Evolutionary conservation across 1,140 invertebrate genomes (phyloP).

Genomic region (Leptopilina boulardi): DNA sequence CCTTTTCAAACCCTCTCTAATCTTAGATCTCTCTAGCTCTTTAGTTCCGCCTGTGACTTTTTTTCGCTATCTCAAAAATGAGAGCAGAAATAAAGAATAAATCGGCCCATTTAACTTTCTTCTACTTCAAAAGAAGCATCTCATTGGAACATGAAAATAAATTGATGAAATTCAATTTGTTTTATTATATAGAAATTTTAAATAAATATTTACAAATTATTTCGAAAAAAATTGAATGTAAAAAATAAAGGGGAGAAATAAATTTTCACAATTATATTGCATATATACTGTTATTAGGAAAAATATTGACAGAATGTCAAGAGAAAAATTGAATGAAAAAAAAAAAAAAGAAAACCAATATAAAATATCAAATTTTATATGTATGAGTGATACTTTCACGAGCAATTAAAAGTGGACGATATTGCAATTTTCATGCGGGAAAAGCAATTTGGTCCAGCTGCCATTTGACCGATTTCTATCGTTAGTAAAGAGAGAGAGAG

Average conservation of each 20-base stretch:
- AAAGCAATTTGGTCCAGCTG: background rate
- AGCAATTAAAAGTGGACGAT: slow-evolving; percentile 3
- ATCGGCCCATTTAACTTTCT: background rate
- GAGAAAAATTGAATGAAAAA: slow-evolving; percentile 8
- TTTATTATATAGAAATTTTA: background rate
- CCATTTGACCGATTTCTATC: background rate
- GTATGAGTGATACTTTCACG: background rate
- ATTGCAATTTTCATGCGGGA: slow-evolving; percentile 12
- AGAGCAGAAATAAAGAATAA: slow-evolving; percentile 12
- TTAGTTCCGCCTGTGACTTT: slow-evolving; percentile 30
- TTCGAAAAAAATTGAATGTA: too few relatives aligned
- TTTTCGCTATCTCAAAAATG: slow-evolving; percentile 9
- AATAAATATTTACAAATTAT: too few relatives aligned
- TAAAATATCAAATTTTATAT: background rate
- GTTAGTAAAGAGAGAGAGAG: too few relatives aligned
- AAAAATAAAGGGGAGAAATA: too few relatives aligned
- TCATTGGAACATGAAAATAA: background rate
- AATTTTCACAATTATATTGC: too few relatives aligned
- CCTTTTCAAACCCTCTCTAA: slow-evolving; percentile 18
- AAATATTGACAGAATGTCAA: background rate
- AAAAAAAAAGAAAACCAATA: too few relatives aligned
- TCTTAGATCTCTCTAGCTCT: slow-evolving; percentile 22
- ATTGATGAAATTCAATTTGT: background rate
- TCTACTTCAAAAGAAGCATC: background rate
- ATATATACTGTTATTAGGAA: too few relatives aligned